Evolutionary conservation across 2,113 vertebrate genomes (phyloP).

Genomic region (Psittacula cyanocephala): DNA sequence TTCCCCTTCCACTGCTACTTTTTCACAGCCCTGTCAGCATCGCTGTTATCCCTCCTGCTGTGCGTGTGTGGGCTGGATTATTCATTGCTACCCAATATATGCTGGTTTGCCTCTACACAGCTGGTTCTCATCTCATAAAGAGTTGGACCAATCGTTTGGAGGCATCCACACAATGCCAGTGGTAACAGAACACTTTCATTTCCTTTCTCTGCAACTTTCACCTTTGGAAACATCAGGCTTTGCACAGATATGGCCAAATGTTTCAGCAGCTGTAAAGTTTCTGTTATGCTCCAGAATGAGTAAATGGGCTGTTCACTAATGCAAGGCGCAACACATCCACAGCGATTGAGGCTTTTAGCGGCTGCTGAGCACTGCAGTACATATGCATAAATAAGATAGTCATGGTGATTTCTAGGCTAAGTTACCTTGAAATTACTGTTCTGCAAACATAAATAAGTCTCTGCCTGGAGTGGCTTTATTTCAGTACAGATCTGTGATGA

Average conservation of each 20-base stretch:
- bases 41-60: not conserved
- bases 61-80: not conserved
- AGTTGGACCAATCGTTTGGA: not conserved
- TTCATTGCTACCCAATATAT: not conserved
- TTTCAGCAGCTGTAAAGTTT: not conserved
- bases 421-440: conserved; percentile 47
- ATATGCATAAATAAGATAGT: conserved; percentile 43
- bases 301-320: not conserved
- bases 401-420: conserved; percentile 39
- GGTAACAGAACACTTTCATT: not conserved
- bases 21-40: not conserved
- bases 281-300: not conserved
- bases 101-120: not conserved
- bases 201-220: not conserved
- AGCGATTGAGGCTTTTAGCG: not conserved
- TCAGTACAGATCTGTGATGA: not conserved
- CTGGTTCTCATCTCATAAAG: not conserved
- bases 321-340: not conserved
- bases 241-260: not conserved
- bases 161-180: not conserved
- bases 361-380: not conserved
- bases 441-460: not conserved
- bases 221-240: not conserved
- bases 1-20: not conserved
- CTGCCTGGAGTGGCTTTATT: not conserved